Evolutionary conservation across 1,140 invertebrate genomes (phyloP), one percentile per base, ranked within the genome.

Genomic region (Propsilocerus akamusi): DNA sequence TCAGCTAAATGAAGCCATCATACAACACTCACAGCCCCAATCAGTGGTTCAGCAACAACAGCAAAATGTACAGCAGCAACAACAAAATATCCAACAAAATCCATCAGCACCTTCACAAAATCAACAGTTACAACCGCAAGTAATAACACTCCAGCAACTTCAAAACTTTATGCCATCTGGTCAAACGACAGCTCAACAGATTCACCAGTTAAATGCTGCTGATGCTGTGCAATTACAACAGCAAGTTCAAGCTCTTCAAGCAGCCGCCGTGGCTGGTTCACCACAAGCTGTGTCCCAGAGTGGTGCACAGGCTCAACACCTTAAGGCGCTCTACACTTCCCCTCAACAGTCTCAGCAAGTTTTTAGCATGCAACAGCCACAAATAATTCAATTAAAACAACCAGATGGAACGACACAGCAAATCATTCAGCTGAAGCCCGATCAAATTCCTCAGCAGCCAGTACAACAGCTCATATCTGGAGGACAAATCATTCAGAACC

Each of bases 391-490:
- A 17, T 41, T 41, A 5, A 41, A 41, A 5, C 34, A 41, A 20
- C 34, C 34, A 2, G 34, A 41, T 20, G 34, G 34, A 1, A 20
- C 22, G n/a, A 41, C 34, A 6, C 34, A 41, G 22, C 34, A 41
- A 41, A 41, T 41, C 10, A 41, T 41, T 20, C 34, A 41, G 22
- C 22, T 41, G 14, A 41, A 41, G 4, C 34, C 34, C 0, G 22
- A 41, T 6, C 34, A 41, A 41, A n/a, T 17, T 5, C 34, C 53
- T 22, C 51, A 69, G 30, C 68, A 66, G 66, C 61, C 60, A 50
- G 58, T 63, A 41, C 47, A 51, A 32, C 50, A 51, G 47, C 22
- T 47, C 0, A 28, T 48, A 1, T 51, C 50, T 5, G 51, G 53
- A n/a, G 17, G 37, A 0, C 51, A 49, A 34, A n/a, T 30, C 14